Percentiles rank a stretch among this genome's conserved stretches.
phyloP scores from a whole-genome alignment of 2,888 invertebrate species.

The Trichopoda pennipes region DNA sequence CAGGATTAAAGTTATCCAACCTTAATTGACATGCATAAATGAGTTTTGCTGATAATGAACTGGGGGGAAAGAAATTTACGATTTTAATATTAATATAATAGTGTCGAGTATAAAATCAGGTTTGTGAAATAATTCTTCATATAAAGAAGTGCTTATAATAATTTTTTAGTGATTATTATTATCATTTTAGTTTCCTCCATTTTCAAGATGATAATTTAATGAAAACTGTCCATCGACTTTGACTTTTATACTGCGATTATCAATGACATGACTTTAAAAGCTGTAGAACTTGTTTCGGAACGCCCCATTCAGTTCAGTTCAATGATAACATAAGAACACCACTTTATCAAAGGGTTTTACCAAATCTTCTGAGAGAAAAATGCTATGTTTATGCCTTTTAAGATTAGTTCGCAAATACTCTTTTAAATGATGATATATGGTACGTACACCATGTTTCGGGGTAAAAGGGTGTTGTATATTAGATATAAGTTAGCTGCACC shows the following conservation, averaged over 20 bases:
- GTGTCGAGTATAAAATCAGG: no score
- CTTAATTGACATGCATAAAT: no score
- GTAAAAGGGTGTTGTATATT: no score
- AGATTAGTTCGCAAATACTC: not conserved
- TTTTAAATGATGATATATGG: not conserved
- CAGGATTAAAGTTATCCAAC: no score
- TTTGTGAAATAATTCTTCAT: no score
- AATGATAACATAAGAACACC: not conserved
- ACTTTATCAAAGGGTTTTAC: slow-evolving; percentile 6
- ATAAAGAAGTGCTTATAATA: no score
- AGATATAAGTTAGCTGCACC: no score
- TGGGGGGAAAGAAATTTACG: no score
- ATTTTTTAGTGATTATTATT: no score
- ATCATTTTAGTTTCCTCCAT: no score
- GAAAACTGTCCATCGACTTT: not conserved
- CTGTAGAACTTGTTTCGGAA: not conserved
- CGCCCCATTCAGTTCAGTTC: not conserved
- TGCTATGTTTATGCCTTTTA: not conserved
- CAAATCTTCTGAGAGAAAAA: not conserved
- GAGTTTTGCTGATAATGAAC: no score
- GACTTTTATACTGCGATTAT: not conserved
- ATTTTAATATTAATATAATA: no score
- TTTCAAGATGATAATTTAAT: not conserved
- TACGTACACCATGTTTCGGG: slow-evolving; percentile 16
- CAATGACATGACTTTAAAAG: not conserved